Evolutionary conservation across 2,797 vertebrate genomes (phyloP).

Genomic region (Triplophysa bombifrons): DNA sequence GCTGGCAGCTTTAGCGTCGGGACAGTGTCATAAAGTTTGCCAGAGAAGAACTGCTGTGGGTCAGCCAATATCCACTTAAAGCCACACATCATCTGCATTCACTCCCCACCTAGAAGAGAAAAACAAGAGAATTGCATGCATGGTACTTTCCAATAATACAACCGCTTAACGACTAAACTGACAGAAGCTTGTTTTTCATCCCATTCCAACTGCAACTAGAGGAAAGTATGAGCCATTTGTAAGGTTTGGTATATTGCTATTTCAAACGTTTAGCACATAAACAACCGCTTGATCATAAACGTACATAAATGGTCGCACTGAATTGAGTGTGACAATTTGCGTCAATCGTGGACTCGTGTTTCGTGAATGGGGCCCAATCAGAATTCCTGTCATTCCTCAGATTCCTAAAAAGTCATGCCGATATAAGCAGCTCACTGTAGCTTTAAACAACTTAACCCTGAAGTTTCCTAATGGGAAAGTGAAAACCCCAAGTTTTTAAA

Average conservation of each 20-base stretch:
- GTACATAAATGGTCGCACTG: background rate
- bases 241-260: no score
- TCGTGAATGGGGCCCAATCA: background rate
- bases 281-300: background rate
- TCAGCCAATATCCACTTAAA: conserved; percentile 76
- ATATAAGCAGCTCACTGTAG: background rate
- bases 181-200: background rate
- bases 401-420: background rate
- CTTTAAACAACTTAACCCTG: background rate
- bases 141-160: background rate
- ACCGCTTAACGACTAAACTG: background rate
- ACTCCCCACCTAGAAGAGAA: conserved; percentile 24
- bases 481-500: background rate
- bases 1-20: conserved; percentile 99
- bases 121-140: background rate
- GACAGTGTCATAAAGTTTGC: conserved; percentile 99
- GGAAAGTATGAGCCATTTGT: no score
- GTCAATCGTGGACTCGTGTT: background rate
- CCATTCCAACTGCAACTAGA: background rate
- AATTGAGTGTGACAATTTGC: background rate
- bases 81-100: conserved; percentile 23
- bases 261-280: background rate
- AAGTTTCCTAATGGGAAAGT: no score
- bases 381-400: conserved; percentile 6
- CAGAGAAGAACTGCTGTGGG: conserved; percentile 99